A percentile compares a stretch with the other conserved stretches of the same genome.
Evolutionary conservation across 2,888 invertebrate species (phyloP).

Genomic region (Achlya flavicornis): DNA sequence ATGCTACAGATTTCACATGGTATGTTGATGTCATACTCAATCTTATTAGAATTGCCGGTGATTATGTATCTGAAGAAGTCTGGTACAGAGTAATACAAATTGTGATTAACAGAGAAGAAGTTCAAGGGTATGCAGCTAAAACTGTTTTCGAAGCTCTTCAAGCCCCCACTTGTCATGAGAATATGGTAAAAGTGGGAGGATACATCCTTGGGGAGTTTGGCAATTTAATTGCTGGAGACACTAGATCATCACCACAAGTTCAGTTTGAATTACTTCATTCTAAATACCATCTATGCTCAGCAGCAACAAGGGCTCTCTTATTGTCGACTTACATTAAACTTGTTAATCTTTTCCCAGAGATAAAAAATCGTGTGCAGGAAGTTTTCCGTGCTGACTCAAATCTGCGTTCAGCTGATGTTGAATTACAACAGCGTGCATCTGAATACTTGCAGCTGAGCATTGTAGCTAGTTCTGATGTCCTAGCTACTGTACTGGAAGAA

Average conservation of each 20-base stretch:
- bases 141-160: slow-evolving; percentile 99
- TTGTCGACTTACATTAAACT: slow-evolving; percentile 99
- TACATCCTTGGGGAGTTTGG: slow-evolving; percentile 99
- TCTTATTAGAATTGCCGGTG: slow-evolving; percentile 99
- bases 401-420: slow-evolving; percentile 98
- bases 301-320: slow-evolving; percentile 97
- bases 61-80: slow-evolving; percentile 99
- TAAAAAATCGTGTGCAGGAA: slow-evolving; percentile 97
- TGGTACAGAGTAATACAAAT: slow-evolving; percentile 99
- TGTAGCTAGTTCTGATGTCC: slow-evolving; percentile 97
- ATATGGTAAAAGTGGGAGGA: slow-evolving; percentile 99
- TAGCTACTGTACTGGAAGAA: slow-evolving; percentile 99
- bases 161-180: slow-evolving; percentile 99
- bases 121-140: slow-evolving; percentile 99
- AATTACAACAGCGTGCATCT: slow-evolving; percentile 98
- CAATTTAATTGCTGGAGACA: slow-evolving; percentile 99
- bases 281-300: slow-evolving; percentile 99
- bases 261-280: slow-evolving; percentile 99
- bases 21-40: slow-evolving; percentile 98
- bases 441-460: slow-evolving; percentile 98
- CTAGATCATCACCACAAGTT: slow-evolving; percentile 97
- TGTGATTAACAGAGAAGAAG: slow-evolving; percentile 99
- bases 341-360: slow-evolving; percentile 99
- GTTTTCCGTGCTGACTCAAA: slow-evolving; percentile 97
- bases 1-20: slow-evolving; percentile 99